phyloP scores from a whole-genome alignment of 2,113 vertebrate species.

The Boulengeromyrus knoepffleri region DNA sequence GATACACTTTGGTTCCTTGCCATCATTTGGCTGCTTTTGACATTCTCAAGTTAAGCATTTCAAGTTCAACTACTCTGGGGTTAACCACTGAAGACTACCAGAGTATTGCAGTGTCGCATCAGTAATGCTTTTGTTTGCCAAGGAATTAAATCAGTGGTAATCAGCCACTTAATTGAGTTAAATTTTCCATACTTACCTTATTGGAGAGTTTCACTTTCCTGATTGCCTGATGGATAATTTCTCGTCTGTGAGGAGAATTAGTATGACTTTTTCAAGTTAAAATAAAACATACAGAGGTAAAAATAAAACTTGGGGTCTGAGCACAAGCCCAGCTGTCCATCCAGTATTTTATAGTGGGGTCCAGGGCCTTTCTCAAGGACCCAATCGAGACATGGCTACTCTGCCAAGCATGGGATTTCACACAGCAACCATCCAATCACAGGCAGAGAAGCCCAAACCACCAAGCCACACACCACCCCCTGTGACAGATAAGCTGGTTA shows the following conservation, averaged over 20 bases:
- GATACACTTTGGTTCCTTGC: not conserved
- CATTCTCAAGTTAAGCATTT: not conserved
- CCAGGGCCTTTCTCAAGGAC: not conserved
- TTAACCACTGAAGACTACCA: not conserved
- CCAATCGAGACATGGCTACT: not conserved
- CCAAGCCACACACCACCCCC: not conserved
- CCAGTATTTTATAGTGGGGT: not conserved
- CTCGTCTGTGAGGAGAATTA: not conserved
- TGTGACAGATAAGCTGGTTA: not conserved
- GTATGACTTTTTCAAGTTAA: not conserved
- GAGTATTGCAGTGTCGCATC: not conserved
- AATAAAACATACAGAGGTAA: not conserved
- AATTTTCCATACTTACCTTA: not conserved
- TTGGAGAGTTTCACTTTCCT: not conserved
- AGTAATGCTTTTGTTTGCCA: not conserved
- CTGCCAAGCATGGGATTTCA: not conserved
- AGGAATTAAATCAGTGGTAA: not conserved
- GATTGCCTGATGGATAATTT: not conserved
- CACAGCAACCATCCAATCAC: not conserved
- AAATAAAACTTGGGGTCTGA: not conserved
- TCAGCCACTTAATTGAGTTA: not conserved
- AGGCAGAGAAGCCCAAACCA: not conserved
- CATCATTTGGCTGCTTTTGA: not conserved
- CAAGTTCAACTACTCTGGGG: not conserved
- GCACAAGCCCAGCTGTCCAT: not conserved